Percentiles rank a stretch among this genome's conserved stretches.
phyloP scores from a whole-genome alignment of 2,888 invertebrate species.

The Atethmia centrago region DNA sequence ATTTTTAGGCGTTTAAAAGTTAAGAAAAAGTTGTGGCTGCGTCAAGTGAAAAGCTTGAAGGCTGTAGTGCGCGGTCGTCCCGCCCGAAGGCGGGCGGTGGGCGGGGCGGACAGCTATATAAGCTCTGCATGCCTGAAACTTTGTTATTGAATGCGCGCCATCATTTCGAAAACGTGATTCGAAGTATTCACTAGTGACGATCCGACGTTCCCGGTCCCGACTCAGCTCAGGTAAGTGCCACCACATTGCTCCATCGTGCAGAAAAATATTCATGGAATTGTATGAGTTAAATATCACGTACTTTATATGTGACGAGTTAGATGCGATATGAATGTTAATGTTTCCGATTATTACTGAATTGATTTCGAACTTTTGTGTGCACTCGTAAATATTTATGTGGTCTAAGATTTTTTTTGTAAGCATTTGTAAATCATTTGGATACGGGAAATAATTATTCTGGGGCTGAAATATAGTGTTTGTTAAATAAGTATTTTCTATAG shows the following conservation, averaged over 20 bases:
- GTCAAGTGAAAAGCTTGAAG: constrained; percentile 72
- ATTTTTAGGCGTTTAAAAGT: constrained; percentile 46
- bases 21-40: constrained; percentile 65
- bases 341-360: constrained; percentile 41
- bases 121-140: constrained; percentile 83
- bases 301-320: constrained; percentile 37
- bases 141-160: constrained; percentile 87
- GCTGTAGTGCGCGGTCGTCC: constrained; percentile 72
- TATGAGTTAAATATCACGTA: constrained; percentile 45
- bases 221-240: constrained; percentile 72
- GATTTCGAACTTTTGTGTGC: constrained; percentile 31
- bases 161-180: constrained; percentile 79
- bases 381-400: constrained; percentile 10
- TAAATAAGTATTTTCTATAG: neutral
- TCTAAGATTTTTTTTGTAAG: neutral
- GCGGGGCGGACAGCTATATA: constrained; percentile 87
- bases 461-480: neutral
- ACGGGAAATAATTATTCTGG: neutral
- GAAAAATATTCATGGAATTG: constrained; percentile 59
- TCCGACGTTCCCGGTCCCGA: constrained; percentile 63
- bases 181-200: constrained; percentile 69
- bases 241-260: constrained; percentile 49
- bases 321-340: constrained; percentile 41
- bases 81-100: constrained; percentile 85
- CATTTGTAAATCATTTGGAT: neutral